These are phyloP conservation scores for Apoda limacodes DNA, from an alignment of 2,888 invertebrate genomes.

Conservation along the genomic window DNA sequence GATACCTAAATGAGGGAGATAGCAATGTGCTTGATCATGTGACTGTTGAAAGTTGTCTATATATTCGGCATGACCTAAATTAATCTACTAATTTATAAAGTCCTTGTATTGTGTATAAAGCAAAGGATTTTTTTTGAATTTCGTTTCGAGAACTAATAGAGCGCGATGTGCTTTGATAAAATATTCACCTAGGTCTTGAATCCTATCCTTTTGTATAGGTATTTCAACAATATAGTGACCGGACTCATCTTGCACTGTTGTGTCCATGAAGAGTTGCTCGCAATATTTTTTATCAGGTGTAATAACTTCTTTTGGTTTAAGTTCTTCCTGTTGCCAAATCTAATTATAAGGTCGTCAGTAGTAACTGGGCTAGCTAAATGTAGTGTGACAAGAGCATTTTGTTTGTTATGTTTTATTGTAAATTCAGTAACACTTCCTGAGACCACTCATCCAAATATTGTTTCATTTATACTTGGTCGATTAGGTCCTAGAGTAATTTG, in stretches of 20 bases:
- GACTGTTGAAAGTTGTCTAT: not conserved
- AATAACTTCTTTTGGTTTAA: not conserved
- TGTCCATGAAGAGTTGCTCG: not conserved
- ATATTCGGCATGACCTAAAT: not conserved
- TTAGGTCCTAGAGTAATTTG: not conserved
- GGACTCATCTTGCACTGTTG: not conserved
- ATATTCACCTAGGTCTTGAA: not conserved
- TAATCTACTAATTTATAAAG: not conserved
- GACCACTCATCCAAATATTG: not conserved
- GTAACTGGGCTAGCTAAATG: not conserved
- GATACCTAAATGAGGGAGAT: too few species aligned
- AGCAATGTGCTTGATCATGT: too few species aligned
- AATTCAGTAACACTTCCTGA: not conserved
- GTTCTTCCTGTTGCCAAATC: not conserved
- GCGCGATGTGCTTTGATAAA: not conserved
- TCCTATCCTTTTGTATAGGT: not conserved
- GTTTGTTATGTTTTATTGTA: not conserved
- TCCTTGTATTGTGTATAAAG: not conserved
- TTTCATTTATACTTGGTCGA: not conserved
- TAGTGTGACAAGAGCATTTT: not conserved
- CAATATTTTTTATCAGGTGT: not conserved
- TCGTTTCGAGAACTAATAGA: not conserved
- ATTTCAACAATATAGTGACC: not conserved
- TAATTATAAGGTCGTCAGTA: not conserved
- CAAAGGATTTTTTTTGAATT: not conserved